Conservation (phyloP, 2,888 invertebrate species). For the Catotricha subobsoleta region DNA sequence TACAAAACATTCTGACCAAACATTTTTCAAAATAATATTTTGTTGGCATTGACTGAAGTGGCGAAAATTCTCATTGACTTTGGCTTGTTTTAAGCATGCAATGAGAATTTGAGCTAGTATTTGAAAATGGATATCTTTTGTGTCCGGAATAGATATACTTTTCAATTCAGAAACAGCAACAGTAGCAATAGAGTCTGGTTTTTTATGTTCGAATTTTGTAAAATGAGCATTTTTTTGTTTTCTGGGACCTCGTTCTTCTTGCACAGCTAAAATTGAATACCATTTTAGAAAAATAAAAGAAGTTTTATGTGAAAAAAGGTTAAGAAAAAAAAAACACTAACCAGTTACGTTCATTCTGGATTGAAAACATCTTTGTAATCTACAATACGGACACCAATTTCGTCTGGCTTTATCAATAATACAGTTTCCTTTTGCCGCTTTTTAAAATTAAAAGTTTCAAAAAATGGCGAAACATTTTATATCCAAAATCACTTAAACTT, state of each 20-base stretch:
- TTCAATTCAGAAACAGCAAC: not conserved
- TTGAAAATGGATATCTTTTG: slow-evolving; percentile 19
- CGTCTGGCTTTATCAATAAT: slow-evolving; percentile 61
- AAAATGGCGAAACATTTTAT: no score
- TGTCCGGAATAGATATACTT: not conserved
- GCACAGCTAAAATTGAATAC: slow-evolving; percentile 42
- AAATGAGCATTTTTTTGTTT: slow-evolving; percentile 21
- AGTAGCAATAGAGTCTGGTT: no score
- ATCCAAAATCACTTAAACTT: no score
- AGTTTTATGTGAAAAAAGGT: not conserved
- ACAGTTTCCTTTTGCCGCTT: slow-evolving; percentile 55
- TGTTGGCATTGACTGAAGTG: slow-evolving; percentile 32
- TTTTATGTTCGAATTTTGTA: no score
- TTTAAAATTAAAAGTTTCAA: not conserved
- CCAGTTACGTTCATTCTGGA: slow-evolving; percentile 64
- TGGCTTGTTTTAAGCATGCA: slow-evolving; percentile 36
- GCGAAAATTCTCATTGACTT: slow-evolving; percentile 36
- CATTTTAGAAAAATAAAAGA: slow-evolving; percentile 1
- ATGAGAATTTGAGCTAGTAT: slow-evolving; percentile 40
- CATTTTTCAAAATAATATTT: slow-evolving; percentile 35
- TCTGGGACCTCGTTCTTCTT: slow-evolving; percentile 67
- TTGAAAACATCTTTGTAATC: slow-evolving; percentile 56
- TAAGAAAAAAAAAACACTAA: slow-evolving; percentile 17
- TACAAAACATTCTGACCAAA: slow-evolving; percentile 41
- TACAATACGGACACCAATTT: slow-evolving; percentile 77